Conservation (phyloP, 2,113 vertebrate genomes). For the Symphodus melops region DNA sequence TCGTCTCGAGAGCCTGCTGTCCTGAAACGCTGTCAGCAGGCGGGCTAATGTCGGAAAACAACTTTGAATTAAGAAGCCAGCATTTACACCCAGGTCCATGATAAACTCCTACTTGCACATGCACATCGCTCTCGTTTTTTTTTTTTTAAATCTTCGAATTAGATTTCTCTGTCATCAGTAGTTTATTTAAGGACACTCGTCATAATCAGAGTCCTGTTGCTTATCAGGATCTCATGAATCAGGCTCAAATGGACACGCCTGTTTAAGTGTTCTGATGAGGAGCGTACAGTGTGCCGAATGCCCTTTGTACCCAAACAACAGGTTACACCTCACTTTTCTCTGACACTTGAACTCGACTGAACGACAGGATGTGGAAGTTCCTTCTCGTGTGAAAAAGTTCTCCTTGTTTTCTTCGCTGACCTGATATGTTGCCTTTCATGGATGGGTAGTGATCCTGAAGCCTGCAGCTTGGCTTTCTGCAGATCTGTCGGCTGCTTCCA, state of each 20-base stretch:
- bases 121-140: neutral
- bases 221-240: slow-evolving; percentile 52
- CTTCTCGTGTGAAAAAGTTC: neutral
- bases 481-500: neutral
- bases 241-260: slow-evolving; percentile 37
- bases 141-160: neutral
- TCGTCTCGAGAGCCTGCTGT: slow-evolving; percentile 12
- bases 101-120: neutral
- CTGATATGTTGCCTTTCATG: neutral
- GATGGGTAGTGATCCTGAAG: neutral
- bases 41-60: neutral
- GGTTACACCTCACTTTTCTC: too few species aligned
- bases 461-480: neutral
- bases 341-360: neutral
- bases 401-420: neutral
- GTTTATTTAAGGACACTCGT: neutral
- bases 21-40: slow-evolving; percentile 1
- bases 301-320: slow-evolving; percentile 25
- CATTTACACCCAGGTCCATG: too few species aligned
- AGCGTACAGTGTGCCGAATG: neutral
- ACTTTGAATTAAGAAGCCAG: too few species aligned
- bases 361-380: neutral
- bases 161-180: neutral
- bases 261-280: neutral
- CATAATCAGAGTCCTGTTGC: slow-evolving; percentile 32